Base-by-base conservation (phyloP, 2,888 invertebrate genomes). In the Hypena proboscidalis region DNA sequence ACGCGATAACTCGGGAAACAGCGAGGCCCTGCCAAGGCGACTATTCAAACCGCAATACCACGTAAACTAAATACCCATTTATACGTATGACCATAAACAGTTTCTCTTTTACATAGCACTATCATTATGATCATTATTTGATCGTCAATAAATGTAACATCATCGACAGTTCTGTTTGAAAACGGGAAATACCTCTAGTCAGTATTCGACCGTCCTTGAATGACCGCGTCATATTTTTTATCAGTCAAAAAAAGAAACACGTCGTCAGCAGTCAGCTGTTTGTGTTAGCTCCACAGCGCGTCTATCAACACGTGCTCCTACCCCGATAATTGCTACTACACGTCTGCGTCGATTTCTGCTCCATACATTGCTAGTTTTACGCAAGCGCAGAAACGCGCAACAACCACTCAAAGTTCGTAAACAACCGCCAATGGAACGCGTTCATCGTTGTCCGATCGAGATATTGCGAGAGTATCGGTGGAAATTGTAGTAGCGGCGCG, bases 171-270 rank as follows among this genome's bases (percentile, higher is more conserved):
- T 72, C 58, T n/a, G n/a, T n/a, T n/a, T n/a, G 67, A 74, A 74
- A 85, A 83, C 85, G 85, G 87, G 86, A 85, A 86, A 83, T 80
- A 82, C 80, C 75, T 76, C 74, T 80, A 72, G 74, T 73, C 80
- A 79, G 76, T 76, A 70, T 73, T 68, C 74, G 72, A 70, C 73
- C 85, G 89, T 89, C 90, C 90, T 90, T 89, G 87, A 81, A 73
- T 83, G 85, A 86, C 86, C 86, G 86, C 77, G 85, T 84, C 84
- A 82, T 80, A 80, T 83, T 85, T 86, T 86, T 89, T 86, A 84
- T 86, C 83, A 75, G 75, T 79, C 76, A 78, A 83, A 83, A 72
- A 82, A 87, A 81, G 80, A 81, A 80, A 77, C 76, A 83, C 82
- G 79, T 78, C 77, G 81, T 74, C 79, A 72, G 75, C 85, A 79